Percentiles rank a stretch among this genome's conserved stretches.
Conservation (phyloP, 2,113 vertebrate species). For the Tichodroma muraria region DNA sequence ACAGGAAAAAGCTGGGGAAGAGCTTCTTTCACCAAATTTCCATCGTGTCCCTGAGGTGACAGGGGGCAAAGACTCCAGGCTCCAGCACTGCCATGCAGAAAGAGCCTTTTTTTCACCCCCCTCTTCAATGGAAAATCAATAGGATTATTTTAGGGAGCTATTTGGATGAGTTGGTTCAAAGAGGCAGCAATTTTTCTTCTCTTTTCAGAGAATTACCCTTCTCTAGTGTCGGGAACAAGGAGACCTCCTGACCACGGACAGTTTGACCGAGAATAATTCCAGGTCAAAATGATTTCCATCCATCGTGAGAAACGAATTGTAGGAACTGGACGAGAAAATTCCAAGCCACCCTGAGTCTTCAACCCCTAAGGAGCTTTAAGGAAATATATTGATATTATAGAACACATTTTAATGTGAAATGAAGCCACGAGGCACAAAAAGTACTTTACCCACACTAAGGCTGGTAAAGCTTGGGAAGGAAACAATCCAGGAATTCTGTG, state of each 20-base stretch:
- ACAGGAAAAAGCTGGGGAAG: background rate
- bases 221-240: background rate
- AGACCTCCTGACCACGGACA: background rate
- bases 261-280: constrained; percentile 22
- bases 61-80: background rate
- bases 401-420: background rate
- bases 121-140: background rate
- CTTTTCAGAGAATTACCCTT: background rate
- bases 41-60: background rate
- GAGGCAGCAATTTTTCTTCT: constrained; percentile 27
- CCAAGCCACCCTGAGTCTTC: background rate
- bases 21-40: background rate
- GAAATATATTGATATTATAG: background rate
- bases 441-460: background rate
- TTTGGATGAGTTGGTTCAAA: constrained; percentile 4
- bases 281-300: constrained; percentile 1
- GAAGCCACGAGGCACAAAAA: background rate
- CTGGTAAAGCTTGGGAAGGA: background rate
- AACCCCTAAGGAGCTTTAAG: background rate
- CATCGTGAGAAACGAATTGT: background rate
- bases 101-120: background rate
- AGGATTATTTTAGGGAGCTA: constrained; percentile 29
- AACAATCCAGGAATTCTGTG: background rate
- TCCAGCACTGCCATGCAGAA: background rate
- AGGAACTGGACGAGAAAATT: background rate